Evolutionary conservation across 2,113 vertebrate genomes (phyloP), one percentile per base, ranked within the genome.

Genomic region (Psammodynastes pulverulentus): DNA sequence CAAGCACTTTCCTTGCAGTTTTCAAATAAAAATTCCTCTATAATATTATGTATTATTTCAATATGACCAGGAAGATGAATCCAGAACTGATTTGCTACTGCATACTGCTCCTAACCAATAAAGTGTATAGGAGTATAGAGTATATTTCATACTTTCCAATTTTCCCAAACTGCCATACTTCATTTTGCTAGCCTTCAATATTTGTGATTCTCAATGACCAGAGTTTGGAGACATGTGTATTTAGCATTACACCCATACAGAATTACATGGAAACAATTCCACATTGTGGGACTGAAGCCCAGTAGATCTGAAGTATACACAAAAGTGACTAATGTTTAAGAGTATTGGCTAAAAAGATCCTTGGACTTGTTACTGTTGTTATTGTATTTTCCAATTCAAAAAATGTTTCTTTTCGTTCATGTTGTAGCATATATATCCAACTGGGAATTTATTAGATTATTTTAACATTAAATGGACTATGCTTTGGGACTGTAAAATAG

Each of bases 401-500:
- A 39, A 48, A 56, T 53, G 3, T 29, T 51, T 49, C 9, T 52
- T n/a, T n/a, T 87, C 19, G 2, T 34, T 29, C 88, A 62, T 92
- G 52, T 62, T 86, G 10, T 48, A 45, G 86, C 19, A 88, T 72
- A 34, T 0, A 8, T 3, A 39, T 39, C 23, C 67, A 79, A 8
- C 48, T 90, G 51, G 34, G 84, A 95, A 9, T 39, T 53, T 79
- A 34, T 92, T 92, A 46, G 39, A 88, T 49, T 72, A 45, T 19
- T 92, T 5, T 88, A 23, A 23, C 46, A 91, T 51, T 84, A 88
- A 92, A 93, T 34, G 39, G 58, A 26, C 0, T 1, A 3, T 89
- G 52, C 79, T 91, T 26, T 56, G 90, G 15, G 92, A 85, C 5
- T 90, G 9, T 72, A 45, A 45, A 10, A n/a, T 89, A 89, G 87